Base-by-base conservation (phyloP, 1,140 invertebrate genomes). In the Aphaenogaster rudis region DNA sequence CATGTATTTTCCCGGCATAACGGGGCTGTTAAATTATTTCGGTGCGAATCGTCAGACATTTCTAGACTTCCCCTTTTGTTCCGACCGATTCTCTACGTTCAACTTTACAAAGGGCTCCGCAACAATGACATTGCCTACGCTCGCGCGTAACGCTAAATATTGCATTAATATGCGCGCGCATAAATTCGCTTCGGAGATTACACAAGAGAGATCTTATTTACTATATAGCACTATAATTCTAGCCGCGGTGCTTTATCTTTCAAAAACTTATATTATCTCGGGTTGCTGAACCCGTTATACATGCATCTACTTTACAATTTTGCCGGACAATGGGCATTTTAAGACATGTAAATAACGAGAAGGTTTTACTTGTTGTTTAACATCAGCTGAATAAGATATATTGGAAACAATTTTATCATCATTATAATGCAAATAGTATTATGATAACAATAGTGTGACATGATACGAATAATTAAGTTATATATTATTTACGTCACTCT, bases 141-240 rank as follows among this genome's bases (percentile, higher is more conserved):
- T 57, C 8, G 36, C 50, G 71, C 50, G 48, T 48, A 45, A 48
- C 42, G 66, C 21, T 69, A 63, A 79, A 48, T 48, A 64, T 48
- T 33, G 13, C 15, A 42, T 57, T 80, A 80, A 67, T 81, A 81
- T 21, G 21, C 39, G 39, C 50, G n/a, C 28, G n/a, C 36, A 54
- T 52, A 69, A 81, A 69, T 81, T 81, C 9, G 0, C 33, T 67
- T 67, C 9, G n/a, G 0, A 69, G 36, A 54, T 54, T 52, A 11
- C 50, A 39, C 36, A 28, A 80, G 45, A 28, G 17, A 79, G 11
- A 39, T 39, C 42, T n/a, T 52, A 52, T 39, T 69, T 57, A 36
- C 36, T 42, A 45, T 11, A 5, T 9, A 4, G 36, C 17, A 15
- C 28, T 11, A 57, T 45, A 45, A 45, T 33, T n/a, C 15, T 33